Evolutionary conservation across 2,797 vertebrate genomes (phyloP), one percentile per base, ranked within the genome.

Genomic region (Rhabdophis nuchalis): DNA sequence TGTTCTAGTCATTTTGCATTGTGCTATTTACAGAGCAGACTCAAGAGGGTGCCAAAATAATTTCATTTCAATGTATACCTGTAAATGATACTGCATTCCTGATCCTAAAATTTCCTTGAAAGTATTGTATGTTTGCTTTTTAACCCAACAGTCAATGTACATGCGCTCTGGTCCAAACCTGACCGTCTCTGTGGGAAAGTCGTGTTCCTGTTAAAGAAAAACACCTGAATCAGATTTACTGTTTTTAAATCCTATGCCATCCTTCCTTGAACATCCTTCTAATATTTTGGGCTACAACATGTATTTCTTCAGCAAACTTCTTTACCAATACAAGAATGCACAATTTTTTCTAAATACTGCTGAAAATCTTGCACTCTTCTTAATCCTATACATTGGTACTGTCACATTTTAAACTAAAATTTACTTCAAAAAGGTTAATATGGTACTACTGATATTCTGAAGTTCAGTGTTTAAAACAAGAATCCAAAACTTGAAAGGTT

Each of bases 111-210:
- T 97, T 96, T 99, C 99, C 94, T 98, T 98, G 96, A 99, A 99
- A 2, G 98, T 97, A n/a, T 99, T 98, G 0, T 99, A 99, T 0
- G 98, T 99, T 93, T 99, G 98, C 94, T 99, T 99, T 95, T 98
- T 98, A 93, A 99, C 98, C 99, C 99, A 99, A 97, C 98, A 98
- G 96, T 99, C 98, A 87, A 99, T 99, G 93, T 98, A 98, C 99
- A 99, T 99, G 88, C 98, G 98, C 96, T 99, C 99, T 0, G 99
- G 98, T 91, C 99, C 99, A 94, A 99, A 99, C 91, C 98, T 98
- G 87, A 99, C 99, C 3, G 98, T 98, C 97, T 99, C 99, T 0
- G 98, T 97, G 94, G 98, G 98, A 94, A 99, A 99, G 91, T 98
- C 98, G 1, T 98, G 98, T 68, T 99, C 99, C 99, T 99, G 60